Base-by-base conservation (phyloP, 2,888 invertebrate genomes). In the Deilephila porcellus region DNA sequence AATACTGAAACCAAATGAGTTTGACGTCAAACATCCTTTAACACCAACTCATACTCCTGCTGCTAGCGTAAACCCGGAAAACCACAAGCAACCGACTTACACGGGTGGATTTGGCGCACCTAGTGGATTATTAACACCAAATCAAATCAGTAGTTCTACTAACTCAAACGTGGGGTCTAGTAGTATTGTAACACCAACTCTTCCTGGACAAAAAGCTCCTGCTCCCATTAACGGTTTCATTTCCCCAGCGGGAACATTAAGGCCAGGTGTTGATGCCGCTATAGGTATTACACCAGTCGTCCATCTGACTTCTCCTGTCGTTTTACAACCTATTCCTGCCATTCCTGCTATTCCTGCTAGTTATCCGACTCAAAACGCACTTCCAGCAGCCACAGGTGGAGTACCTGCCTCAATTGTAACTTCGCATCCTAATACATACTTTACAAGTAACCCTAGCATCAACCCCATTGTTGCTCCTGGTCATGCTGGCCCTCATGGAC, bases 101-200 rank as follows among this genome's bases (percentile, higher is more conserved):
- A 76, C 81, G 25, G 86, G 85, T 72, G 85, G 87, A 29, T 90
- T 90, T 75, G 90, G 89, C 74, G 90, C 86, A 45, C 82, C 76
- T 73, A 29, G 73, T 62, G 75, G 73, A 53, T 56, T 72, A n/a
- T 70, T 78, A 45, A 75, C 75, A 20, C 78, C 78, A 17, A 76
- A 78, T 72, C 75, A 78, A 53, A 71, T 71, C 72, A 78, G 72
- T 77, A 70, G 76, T 11, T 75, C 81, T 52, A 78, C 77, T 8
- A 78, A 64, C 25, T 70, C 77, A 25, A 71, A 78, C 64, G 77
- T 73, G 4, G 67, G 52, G 25, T 34, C 75, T 17, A 11, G 37
- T 8, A 4, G 20, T 52, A 20, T 45, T 64, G n/a, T 45, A 45
- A 20, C 20, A 52, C 45, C 67, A 67, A 67, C 67, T 52, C 25